phyloP scores from a whole-genome alignment of 2,888 invertebrate species.

The Oscheius sp. region DNA sequence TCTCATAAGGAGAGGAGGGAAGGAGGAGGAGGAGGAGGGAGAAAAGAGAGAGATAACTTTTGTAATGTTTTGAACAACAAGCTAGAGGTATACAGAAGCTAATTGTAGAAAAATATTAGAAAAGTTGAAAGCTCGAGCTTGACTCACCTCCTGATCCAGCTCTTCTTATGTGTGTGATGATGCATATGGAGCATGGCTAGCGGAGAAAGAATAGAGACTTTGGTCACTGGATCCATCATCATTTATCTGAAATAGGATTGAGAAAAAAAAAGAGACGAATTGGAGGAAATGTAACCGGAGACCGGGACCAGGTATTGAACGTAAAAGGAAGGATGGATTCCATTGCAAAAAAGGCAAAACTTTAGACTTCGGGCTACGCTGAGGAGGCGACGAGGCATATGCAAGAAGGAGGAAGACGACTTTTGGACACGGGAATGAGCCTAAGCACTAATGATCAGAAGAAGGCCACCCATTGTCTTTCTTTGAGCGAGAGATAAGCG shows the following conservation, averaged over 20 bases:
- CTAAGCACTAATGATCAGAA: not conserved
- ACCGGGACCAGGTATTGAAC: constrained; percentile 6
- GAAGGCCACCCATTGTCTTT: constrained; percentile 7
- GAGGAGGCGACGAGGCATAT: not conserved
- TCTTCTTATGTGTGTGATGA: constrained; percentile 55
- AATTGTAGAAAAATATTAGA: too few species aligned
- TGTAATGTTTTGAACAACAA: not conserved
- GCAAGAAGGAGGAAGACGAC: not conserved
- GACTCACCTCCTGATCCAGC: constrained; percentile 56
- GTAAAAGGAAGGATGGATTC: not conserved
- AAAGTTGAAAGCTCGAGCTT: too few species aligned
- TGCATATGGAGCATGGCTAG: constrained; percentile 58
- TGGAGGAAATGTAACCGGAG: not conserved
- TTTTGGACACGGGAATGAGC: not conserved
- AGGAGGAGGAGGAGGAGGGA: not conserved
- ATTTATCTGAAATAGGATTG: constrained; percentile 1
- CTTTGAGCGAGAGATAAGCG: not conserved
- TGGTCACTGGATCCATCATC: constrained; percentile 49
- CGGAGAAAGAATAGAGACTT: constrained; percentile 56
- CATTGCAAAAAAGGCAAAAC: constrained; percentile 1
- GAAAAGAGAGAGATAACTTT: not conserved
- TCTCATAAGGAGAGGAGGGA: not conserved
- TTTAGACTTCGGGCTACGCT: not conserved
- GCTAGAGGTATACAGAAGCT: too few species aligned
- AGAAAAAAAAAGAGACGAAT: not conserved